Percentiles rank a stretch among this genome's conserved stretches.
Evolutionary conservation across 2,797 vertebrate genomes (phyloP).

Genomic region (Parambassis ranga): DNA sequence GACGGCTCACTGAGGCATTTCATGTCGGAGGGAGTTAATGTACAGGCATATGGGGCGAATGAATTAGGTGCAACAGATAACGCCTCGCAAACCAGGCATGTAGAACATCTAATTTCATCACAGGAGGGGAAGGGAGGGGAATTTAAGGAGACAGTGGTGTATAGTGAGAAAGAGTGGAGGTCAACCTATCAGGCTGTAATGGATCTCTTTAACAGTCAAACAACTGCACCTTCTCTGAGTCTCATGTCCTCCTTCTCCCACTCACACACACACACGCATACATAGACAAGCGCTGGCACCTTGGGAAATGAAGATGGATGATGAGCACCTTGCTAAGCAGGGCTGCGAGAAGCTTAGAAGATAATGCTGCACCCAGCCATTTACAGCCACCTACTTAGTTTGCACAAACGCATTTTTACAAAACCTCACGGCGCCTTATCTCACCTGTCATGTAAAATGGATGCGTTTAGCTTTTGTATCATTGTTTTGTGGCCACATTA

Average conservation of each 20-base stretch:
- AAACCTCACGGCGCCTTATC: constrained; percentile 30
- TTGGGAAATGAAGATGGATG: constrained; percentile 73
- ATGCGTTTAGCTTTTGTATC: constrained; percentile 37
- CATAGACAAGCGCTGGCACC: constrained; percentile 18
- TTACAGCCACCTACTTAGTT: constrained; percentile 41
- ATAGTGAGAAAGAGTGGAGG: constrained; percentile 22
- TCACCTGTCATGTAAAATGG: constrained; percentile 40
- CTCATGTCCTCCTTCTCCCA: not conserved
- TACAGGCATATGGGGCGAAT: not conserved
- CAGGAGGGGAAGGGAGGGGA: not conserved
- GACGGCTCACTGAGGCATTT: constrained; percentile 29
- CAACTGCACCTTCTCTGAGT: constrained; percentile 16
- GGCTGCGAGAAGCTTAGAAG: constrained; percentile 39
- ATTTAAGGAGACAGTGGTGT: not conserved
- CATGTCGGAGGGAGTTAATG: constrained; percentile 40
- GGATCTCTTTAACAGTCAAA: constrained; percentile 33
- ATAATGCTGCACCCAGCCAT: constrained; percentile 42
- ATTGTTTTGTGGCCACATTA: constrained; percentile 37
- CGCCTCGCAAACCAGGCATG: constrained; percentile 16
- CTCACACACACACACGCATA: not conserved
- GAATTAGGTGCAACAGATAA: constrained; percentile 30
- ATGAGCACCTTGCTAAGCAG: constrained; percentile 51
- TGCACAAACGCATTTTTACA: constrained; percentile 14
- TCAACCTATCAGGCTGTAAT: constrained; percentile 11
- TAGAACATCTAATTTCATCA: constrained; percentile 17